Percentiles rank a stretch among this genome's conserved stretches.
Conservation (phyloP, 2,113 vertebrate species). For the Amblyopsis rosae region DNA sequence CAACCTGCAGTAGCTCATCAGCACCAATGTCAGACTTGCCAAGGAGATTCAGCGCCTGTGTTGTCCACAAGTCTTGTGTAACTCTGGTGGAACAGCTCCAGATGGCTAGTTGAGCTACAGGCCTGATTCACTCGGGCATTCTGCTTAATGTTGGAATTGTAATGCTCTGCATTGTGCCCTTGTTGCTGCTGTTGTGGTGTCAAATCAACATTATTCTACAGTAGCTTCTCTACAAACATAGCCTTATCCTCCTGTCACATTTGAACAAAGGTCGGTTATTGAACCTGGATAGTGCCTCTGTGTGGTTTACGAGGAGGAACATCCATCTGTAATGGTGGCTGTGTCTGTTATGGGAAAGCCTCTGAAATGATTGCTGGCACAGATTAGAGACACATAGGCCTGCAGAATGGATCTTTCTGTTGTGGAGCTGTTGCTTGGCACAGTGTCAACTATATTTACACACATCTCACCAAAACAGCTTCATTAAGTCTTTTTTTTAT, state of each 20-base stretch:
- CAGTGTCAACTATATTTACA: not conserved
- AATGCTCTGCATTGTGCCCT: conserved; percentile 19
- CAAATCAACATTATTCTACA: too few species aligned
- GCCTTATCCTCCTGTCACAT: conserved; percentile 29
- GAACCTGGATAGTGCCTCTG: conserved; percentile 32
- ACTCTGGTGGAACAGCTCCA: not conserved
- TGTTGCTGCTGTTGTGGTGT: too few species aligned
- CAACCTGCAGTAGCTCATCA: conserved; percentile 23
- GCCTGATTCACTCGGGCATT: conserved; percentile 35
- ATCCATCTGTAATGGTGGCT: conserved; percentile 14
- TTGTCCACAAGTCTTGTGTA: not conserved
- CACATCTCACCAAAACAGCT: not conserved
- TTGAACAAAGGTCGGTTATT: conserved; percentile 43
- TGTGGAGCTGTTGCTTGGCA: not conserved
- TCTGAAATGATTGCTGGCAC: conserved; percentile 12
- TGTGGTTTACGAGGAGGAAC: conserved; percentile 19
- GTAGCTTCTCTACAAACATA: conserved; percentile 3
- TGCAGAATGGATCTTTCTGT: conserved; percentile 10
- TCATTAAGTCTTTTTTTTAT: not conserved
- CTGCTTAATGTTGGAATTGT: conserved; percentile 19
- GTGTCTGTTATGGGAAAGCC: conserved; percentile 31
- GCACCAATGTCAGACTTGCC: conserved; percentile 1
- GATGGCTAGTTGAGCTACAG: conserved; percentile 18
- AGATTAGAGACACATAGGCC: conserved; percentile 4
- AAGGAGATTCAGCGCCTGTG: not conserved